Conservation (phyloP, 2,113 vertebrate species). For the Pristiophorus japonicus region DNA sequence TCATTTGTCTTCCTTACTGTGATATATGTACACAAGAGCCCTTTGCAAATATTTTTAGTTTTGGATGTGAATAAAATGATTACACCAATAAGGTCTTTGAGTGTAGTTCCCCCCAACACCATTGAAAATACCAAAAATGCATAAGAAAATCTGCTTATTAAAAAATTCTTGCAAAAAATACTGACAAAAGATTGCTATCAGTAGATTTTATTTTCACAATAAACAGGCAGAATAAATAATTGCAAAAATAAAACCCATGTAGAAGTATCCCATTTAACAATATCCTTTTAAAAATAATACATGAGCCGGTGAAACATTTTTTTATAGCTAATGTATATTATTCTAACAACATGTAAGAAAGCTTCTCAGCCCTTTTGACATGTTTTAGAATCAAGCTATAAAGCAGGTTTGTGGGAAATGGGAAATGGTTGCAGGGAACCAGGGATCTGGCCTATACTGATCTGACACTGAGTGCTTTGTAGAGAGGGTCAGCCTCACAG, state of each 20-base stretch:
- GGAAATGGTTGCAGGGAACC: no score
- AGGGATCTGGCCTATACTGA: no score
- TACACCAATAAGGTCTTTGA: not conserved
- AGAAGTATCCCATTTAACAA: not conserved
- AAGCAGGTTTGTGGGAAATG: no score
- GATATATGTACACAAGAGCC: not conserved
- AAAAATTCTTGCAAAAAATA: not conserved
- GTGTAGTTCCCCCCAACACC: not conserved
- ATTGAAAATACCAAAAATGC: not conserved
- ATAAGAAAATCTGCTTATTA: not conserved
- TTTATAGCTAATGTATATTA: no score
- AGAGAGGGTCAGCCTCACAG: no score
- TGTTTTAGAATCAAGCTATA: no score
- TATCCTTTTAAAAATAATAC: no score
- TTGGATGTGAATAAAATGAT: not conserved
- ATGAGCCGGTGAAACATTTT: no score
- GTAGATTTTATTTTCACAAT: not conserved
- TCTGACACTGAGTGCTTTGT: no score
- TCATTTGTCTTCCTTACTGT: not conserved
- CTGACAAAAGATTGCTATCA: not conserved
- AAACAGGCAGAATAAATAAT: not conserved
- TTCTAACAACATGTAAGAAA: no score
- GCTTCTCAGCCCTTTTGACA: no score
- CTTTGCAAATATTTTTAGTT: not conserved
- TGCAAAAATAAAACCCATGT: not conserved